Evolutionary conservation across 1,140 invertebrate genomes (phyloP), one percentile per base, ranked within the genome.

Genomic region (Homarus americanus): DNA sequence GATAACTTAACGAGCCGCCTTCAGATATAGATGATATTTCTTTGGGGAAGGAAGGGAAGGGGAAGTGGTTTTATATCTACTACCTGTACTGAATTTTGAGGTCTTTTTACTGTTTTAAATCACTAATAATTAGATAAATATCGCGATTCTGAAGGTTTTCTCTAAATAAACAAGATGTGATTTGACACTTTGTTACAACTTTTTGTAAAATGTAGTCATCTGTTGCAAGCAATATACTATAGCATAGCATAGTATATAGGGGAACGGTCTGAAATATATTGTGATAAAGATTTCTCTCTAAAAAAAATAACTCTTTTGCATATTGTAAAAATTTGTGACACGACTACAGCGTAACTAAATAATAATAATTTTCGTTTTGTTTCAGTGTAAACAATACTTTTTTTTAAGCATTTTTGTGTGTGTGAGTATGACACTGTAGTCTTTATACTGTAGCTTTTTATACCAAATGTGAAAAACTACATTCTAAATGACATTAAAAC

Each of bases 241-340:
- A 69, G 63, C n/a, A 69, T 32, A 32, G 63, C 5, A 7, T 5
- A 49, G 12, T 49, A n/a, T 49, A 7, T 49, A 49, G 58, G 76
- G 76, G 32, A 44, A 24, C 76, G 76, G 76, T 79, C 76, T 28
- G 76, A 28, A n/a, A 32, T 0, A 69, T 24, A 79, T 79, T 44
- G 40, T 79, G 76, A 79, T 79, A 79, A 10, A 83, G 82, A 32
- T 83, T 83, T 83, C 63, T 83, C 38, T 28, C 28, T 49, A 69
- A 15, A 82, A 63, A 24, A 34, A 78, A 44, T 79, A n/a, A n/a
- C n/a, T 15, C 9, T 44, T 79, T 34, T 49, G 24, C 36, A 12
- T 38, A 66, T 15, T 49, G 34, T 53, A 82, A 15, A 34, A 34
- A 28, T 40, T 34, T 69, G 53, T 69, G 69, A 83, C 58, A 63